Evolutionary conservation across 30 jellyfish, hydroid and myxozoan species (phyloP).

Genomic region (Aurelia sp.): DNA sequence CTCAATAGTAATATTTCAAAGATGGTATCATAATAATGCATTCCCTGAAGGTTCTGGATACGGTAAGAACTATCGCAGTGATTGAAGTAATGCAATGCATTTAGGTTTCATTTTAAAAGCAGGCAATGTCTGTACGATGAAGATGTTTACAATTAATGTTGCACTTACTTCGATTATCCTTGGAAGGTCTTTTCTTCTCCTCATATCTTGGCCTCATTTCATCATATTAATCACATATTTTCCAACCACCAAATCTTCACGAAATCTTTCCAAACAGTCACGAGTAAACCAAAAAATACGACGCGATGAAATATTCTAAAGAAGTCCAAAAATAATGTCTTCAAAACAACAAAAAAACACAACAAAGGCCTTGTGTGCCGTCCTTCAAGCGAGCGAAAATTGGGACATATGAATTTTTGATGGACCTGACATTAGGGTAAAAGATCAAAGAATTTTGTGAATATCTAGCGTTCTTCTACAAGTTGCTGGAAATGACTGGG

Average conservation of each 20-base stretch:
- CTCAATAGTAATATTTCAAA: too few species aligned
- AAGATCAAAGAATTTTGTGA: constrained; percentile 49
- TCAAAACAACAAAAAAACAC: constrained; percentile 4
- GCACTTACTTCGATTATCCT: constrained; percentile 16
- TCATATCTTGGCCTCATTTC: constrained; percentile 62
- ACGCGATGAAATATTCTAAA: background rate
- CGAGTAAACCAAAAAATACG: background rate
- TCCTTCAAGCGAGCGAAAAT: constrained; percentile 25
- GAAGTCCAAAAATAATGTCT: background rate
- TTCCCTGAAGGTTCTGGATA: too few species aligned
- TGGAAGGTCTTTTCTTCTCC: constrained; percentile 53
- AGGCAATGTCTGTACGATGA: too few species aligned
- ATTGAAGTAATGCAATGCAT: too few species aligned
- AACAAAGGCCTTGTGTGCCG: constrained; percentile 53
- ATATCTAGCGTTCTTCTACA: constrained; percentile 69
- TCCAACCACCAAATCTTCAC: background rate
- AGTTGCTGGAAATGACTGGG: constrained; percentile 31
- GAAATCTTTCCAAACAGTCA: background rate
- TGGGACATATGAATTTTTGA: constrained; percentile 60
- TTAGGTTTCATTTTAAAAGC: too few species aligned
- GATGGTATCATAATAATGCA: too few species aligned
- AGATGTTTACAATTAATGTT: too few species aligned
- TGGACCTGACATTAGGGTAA: constrained; percentile 72
- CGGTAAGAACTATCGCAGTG: too few species aligned
- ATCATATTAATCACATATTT: constrained; percentile 2